Base-by-base conservation (phyloP, 2,888 invertebrate species). In the Platycheirus albimanus region DNA sequence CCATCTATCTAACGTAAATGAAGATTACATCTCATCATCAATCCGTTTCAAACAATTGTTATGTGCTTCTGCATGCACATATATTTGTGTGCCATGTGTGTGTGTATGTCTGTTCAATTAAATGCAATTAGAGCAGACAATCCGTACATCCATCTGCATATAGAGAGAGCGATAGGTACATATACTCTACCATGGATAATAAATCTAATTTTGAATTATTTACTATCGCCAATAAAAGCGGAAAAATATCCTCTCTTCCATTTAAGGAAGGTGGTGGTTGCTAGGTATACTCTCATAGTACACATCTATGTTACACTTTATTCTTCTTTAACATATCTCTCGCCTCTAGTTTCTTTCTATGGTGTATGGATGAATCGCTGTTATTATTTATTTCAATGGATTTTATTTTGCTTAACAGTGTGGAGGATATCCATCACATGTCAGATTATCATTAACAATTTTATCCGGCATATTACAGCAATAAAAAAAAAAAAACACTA, bases 371-470 rank as follows among this genome's bases (percentile, higher is more conserved):
- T n/a, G n/a, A n/a, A 67, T 70, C 56, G 47, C 52, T 52, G 30
- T 69, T 69, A 79, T 79, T 74, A 69, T 56, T 75, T 61, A 58
- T 69, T 80, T 80, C 36, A 33, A 61, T 63, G 30, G 24, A 54
- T 66, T 11, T 56, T 28, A 38, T 61, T 38, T 28, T 41, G n/a
- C n/a, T n/a, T n/a, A n/a, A 30, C 11, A 28, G 64, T 66, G 70
- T 54, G 20, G 70, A 67, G 70, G 66, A 76, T 81, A 81, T 81
- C 81, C 81, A 81, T 81, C 81, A 81, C 66, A 66, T 81, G 81
- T 81, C 85, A 87, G 86, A 86, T 86, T 86, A 86, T 86, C 87
- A 87, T 87, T 87, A 87, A 86, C 85, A 86, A 87, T 87, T 87
- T 86, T 85, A 86, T 86, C 86, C 86, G 86, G 69, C 83, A 83